Percentiles rank a stretch among this genome's conserved stretches.
phyloP scores from a whole-genome alignment of 1,140 invertebrate species.

The Cydia pomonella region DNA sequence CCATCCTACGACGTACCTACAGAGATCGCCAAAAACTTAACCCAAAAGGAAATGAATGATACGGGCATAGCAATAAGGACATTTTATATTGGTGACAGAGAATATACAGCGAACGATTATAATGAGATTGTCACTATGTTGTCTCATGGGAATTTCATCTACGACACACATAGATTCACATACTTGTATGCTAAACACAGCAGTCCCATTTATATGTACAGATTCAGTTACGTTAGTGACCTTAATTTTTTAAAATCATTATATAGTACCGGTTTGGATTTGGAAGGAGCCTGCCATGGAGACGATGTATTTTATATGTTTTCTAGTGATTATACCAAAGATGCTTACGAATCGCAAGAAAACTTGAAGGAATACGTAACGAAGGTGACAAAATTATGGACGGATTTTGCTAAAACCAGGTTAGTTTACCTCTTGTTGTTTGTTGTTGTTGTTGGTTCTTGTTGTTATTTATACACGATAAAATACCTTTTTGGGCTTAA shows the following conservation, averaged over 20 bases:
- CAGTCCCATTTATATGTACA: constrained; percentile 76
- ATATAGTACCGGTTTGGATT: constrained; percentile 38
- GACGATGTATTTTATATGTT: constrained; percentile 86
- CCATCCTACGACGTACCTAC: constrained; percentile 66
- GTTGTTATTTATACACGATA: too few species aligned
- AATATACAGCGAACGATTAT: constrained; percentile 52
- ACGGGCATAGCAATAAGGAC: constrained; percentile 68
- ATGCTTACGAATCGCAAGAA: constrained; percentile 60
- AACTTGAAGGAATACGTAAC: constrained; percentile 56
- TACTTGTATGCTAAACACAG: constrained; percentile 54
- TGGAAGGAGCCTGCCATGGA: constrained; percentile 81
- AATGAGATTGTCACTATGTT: constrained; percentile 58
- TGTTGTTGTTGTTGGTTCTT: too few species aligned
- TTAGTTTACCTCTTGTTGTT: constrained; percentile 65
- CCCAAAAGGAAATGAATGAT: constrained; percentile 52
- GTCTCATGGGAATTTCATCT: constrained; percentile 69
- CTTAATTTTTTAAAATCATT: constrained; percentile 64
- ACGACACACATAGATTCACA: constrained; percentile 66
- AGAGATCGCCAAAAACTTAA: constrained; percentile 51
- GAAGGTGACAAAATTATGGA: constrained; percentile 83
- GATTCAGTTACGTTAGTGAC: constrained; percentile 72
- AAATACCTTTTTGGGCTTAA: too few species aligned
- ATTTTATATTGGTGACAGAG: constrained; percentile 76
- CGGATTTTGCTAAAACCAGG: constrained; percentile 86
- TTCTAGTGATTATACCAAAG: constrained; percentile 68